Evolutionary conservation across 2,797 vertebrate genomes (phyloP), one percentile per base, ranked within the genome.

Genomic region (Pelobates cultripes): DNA sequence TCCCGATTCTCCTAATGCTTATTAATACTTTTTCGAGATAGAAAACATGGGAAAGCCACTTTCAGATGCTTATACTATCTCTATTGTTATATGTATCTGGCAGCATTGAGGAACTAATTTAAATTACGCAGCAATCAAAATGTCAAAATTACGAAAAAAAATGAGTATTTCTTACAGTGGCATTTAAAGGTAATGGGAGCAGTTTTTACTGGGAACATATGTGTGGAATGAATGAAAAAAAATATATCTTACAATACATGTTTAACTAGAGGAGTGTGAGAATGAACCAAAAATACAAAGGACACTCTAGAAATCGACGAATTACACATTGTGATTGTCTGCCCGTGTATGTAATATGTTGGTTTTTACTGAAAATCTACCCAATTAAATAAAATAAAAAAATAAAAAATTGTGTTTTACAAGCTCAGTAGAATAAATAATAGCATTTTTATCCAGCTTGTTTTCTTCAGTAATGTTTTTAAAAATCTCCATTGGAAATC

Each of bases 91-190:
- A 79, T 60, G 40, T 57, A 74, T 79, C 66, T 84, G 82, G 82
- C 82, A 79, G 68, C 43, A 53, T 41, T 28, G 13, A 64, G 41
- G 28, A 84, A 84, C 57, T 86, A 17, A 77, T 6, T 10, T 70
- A 15, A 73, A 47, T 77, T 80, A 69, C 72, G 1, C 15, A 69
- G 4, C 60, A 55, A 17, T 70, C 40, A 72, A 71, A 81, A 86
- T 5, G 8, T 77, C 41, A 79, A 44, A 75, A 63, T 85, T 85
- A 75, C 53, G 45, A 53, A 44, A 70, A 84, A 87, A 83, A 70
- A 63, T 74, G 77, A 70, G 76, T 78, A 73, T 77, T 78, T 78
- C 66, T 66, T 83, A 67, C 71, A 5, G 81, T 83, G 81, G 75
- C 63, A 70, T 64, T 51, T 70, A 70, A 75, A 73, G 53, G 70